Evolutionary conservation across 2,797 vertebrate species (phyloP), one percentile per base, ranked within the genome.

Genomic region (Macropodus opercularis): DNA sequence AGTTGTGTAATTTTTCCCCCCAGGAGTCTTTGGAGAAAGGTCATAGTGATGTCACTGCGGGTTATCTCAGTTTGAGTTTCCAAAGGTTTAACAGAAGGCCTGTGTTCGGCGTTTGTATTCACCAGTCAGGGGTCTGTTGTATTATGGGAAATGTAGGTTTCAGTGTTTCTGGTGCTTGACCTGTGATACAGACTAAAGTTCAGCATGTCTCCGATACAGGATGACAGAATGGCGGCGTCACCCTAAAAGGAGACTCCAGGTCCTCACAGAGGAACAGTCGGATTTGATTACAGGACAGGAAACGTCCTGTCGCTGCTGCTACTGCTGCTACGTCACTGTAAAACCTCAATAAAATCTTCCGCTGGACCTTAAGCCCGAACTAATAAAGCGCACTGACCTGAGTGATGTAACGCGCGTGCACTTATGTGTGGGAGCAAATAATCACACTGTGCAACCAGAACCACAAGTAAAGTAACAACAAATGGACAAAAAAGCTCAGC

Each of bases 261-360:
- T 34, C 8, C 40, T 50, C n/a, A 13, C 9, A 2, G 9, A 48
- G 21, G 44, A 31, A 15, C 3, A 10, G 12, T n/a, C 4, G 22
- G 18, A 40, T 40, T 32, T 56, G 9, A 35, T 8, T 24, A 3
- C 4, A 26, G 34, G 10, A 32, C 31, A 32, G 31, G 24, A 26
- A 26, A 26, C 24, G 7, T 26, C 24, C 7, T 32, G 29, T 31
- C 3, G 3, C 10, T 11, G 27, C 4, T 23, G 18, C 76, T n/a
- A n/a, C n/a, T n/a, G n/a, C n/a, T n/a, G n/a, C n/a, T n/a, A n/a
- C 75, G 70, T 81, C 44, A 17, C 80, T 88, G 85, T 86, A 84
- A 85, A 75, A 75, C 48, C 3, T 61, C 13, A 13, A 87, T 86
- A 87, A 87, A 88, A 62, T 52, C 63, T 53, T 50, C 42, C n/a